Base-by-base conservation (phyloP, 2,888 invertebrate species). In the Eudasyphora cyanicolor region DNA sequence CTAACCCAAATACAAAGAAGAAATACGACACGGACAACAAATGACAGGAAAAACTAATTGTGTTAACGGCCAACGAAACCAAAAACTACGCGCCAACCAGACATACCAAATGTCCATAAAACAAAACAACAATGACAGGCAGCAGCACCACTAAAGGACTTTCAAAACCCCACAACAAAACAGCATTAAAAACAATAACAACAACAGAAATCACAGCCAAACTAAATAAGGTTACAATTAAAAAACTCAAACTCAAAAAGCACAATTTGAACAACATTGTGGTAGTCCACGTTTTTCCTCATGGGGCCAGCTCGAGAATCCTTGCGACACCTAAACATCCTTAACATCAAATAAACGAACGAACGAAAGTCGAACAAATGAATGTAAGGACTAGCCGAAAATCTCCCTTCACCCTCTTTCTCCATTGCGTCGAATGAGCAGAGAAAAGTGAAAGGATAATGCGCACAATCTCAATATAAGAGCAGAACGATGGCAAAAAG, bases 281-380 rank as follows among this genome's bases (percentile, higher is more conserved):
- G 84, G 78, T 84, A 84, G 84, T 84, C 84, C 84, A 84, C 60
- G 81, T 81, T 76, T 38, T 27, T 70, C 8, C 27, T 69, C 24
- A 29, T 14, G 8, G 8, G 4, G 21, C 17, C 7, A 70, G 8
- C 42, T n/a, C 27, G 27, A 42, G 8, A n/a, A n/a, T n/a, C n/a
- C n/a, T n/a, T n/a, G n/a, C n/a, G n/a, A n/a, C n/a, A n/a, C n/a
- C n/a, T n/a, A 69, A 45, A 69, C 21, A 69, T 42, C 21, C 21
- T 24, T 57, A 24, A 10, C 57, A 27, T 1, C 24, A 73, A 35
- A 17, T 1, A 32, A 17, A 24, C 12, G 8, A 12, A 69, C 10
- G 4, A 45, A 24, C 24, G 5, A 45, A n/a, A n/a, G n/a, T n/a
- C n/a, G n/a, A n/a, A n/a, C 6, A 2, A 10, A 32, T 3, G 54